phyloP scores from a whole-genome alignment of 2,113 vertebrate genomes.

The Collichthys lucidus region DNA sequence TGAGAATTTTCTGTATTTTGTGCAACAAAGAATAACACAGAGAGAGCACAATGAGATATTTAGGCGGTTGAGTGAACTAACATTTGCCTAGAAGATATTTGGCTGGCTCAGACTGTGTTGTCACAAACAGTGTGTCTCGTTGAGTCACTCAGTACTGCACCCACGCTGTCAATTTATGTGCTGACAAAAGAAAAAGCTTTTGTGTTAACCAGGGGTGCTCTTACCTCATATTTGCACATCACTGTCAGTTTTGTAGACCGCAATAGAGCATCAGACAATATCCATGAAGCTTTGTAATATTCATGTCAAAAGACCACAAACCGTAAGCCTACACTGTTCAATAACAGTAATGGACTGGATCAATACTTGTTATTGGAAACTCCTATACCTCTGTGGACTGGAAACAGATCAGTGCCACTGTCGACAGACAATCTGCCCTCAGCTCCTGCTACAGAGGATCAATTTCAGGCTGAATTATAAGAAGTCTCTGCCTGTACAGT shows the following conservation, averaged over 20 bases:
- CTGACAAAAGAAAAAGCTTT: conserved; percentile 37
- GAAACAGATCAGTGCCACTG: conserved; percentile 19
- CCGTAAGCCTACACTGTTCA: conserved; percentile 34
- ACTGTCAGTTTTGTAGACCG: background rate
- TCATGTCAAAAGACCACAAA: conserved; percentile 26
- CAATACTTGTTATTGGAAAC: conserved; percentile 57
- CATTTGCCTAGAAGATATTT: conserved; percentile 2
- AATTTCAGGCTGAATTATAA: conserved; percentile 34
- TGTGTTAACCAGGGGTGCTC: conserved; percentile 5
- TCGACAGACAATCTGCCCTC: conserved; percentile 30
- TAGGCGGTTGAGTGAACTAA: conserved; percentile 22
- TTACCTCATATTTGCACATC: conserved; percentile 24
- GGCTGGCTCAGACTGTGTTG: conserved; percentile 10
- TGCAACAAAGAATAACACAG: conserved; percentile 29
- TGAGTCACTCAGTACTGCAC: background rate
- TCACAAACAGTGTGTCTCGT: background rate
- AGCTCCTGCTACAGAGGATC: conserved; percentile 46
- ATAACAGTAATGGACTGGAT: conserved; percentile 50
- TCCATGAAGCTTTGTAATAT: conserved; percentile 11
- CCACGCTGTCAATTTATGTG: conserved; percentile 26
- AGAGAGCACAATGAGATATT: conserved; percentile 1
- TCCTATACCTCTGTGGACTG: conserved; percentile 25
- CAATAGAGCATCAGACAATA: background rate
- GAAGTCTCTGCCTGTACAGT: background rate
- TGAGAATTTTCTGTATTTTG: conserved; percentile 17